Evolutionary conservation across 2,113 vertebrate genomes (phyloP), one percentile per base, ranked within the genome.

Genomic region (Campylomormyrus numenius): DNA sequence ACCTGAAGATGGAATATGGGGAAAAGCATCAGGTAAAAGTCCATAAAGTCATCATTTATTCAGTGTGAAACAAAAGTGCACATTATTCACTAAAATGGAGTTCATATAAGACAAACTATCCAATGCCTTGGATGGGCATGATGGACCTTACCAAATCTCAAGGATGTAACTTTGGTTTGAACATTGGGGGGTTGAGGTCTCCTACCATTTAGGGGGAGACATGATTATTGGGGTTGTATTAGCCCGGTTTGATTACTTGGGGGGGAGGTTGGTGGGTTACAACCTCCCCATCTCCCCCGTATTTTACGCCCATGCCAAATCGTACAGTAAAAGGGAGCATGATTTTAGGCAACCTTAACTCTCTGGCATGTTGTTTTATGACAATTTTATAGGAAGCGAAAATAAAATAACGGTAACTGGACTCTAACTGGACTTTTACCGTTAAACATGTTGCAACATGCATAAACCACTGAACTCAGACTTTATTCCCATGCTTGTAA

Each of bases 371-470:
- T 66, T 70, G 42, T 48, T 88, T 70, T 39, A 49, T n/a, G 50
- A n/a, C n/a, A 24, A 27, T 70, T 48, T n/a, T 46, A 62, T 49
- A 49, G 50, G 52, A 85, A 85, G 35, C 11, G 19, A 85, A 56
- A 48, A 62, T 27, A 62, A 66, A 42, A 31, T 87, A 86, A 48
- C 46, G 53, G 27, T 42, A 21, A 52, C 21, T 58, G 50, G 77
- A 85, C 53, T 53, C 39, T 62, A 85, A 42, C 49, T 53, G 62
- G 88, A 85, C 74, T 80, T 39, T 42, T 80, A 90, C 87, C 87
- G 50, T 88, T 92, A 87, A 87, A 91, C 48, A 50, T 87, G 91
- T 90, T 77, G 56, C 50, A 89, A 74, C 39, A 85, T 3, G 8
- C 80, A 58, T 85, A 89, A 85, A 89, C 39, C 50, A 24, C 39